These are phyloP conservation scores for Clamator glandarius DNA, from an alignment of 2,797 vertebrate genomes.

Conservation along the genomic window DNA sequence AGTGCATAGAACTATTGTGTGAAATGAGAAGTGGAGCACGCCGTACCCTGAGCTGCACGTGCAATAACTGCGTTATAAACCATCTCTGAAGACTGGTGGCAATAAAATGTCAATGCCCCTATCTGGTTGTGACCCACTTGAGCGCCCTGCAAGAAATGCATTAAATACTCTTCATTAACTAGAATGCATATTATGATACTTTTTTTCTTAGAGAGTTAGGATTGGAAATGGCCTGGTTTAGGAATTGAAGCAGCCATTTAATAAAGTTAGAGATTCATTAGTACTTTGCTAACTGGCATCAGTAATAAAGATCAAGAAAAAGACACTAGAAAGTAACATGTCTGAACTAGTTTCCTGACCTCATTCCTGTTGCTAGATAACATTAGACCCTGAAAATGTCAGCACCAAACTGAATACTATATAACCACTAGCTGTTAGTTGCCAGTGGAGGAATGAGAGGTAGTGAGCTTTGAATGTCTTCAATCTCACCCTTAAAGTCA, in stretches of 20 bases:
- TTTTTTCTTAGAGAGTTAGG: slow-evolving; percentile 42
- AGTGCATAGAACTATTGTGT: rapidly evolving
- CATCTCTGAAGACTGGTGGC: neutral
- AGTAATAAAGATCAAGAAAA: slow-evolving; percentile 29
- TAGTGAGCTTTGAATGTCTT: slow-evolving; percentile 29
- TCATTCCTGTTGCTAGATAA: slow-evolving; percentile 56
- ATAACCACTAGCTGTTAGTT: slow-evolving; percentile 58
- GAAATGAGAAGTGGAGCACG: neutral
- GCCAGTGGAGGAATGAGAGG: neutral
- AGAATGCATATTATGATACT: neutral
- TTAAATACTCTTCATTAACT: neutral
- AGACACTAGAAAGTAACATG: slow-evolving; percentile 48
- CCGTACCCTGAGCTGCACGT: rapidly evolving
- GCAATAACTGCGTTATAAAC: neutral
- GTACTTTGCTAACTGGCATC: slow-evolving; percentile 42
- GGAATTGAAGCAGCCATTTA: slow-evolving; percentile 47
- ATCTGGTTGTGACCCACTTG: neutral
- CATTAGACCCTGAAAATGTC: slow-evolving; percentile 39
- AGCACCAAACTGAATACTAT: slow-evolving; percentile 34
- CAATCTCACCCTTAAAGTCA: slow-evolving; percentile 26
- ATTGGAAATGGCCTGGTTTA: slow-evolving; percentile 21
- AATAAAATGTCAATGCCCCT: neutral
- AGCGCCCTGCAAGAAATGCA: neutral
- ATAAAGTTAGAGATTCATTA: slow-evolving; percentile 58
- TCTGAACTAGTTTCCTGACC: slow-evolving; percentile 68